A percentile compares a stretch with the other conserved stretches of the same genome.
Evolutionary conservation across 2,888 invertebrate species (phyloP).

Genomic region (Operophtera brumata): DNA sequence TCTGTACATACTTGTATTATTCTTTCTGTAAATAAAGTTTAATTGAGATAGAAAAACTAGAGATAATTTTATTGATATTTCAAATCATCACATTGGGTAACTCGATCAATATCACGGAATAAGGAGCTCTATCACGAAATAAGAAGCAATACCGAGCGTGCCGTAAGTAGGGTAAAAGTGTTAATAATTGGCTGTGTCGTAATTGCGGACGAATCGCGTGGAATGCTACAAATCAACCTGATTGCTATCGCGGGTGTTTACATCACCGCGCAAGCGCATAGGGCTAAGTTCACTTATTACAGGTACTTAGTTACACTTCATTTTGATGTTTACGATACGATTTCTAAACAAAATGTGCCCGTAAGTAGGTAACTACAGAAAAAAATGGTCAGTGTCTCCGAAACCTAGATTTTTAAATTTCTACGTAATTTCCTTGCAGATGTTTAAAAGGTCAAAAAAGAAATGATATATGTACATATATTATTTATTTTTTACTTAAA

Average conservation of each 20-base stretch:
- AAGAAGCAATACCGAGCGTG: not conserved
- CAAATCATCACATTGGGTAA: no score
- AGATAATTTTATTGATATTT: no score
- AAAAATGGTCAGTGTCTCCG: no score
- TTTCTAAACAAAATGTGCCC: not conserved
- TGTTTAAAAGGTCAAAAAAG: no score
- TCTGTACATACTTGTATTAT: no score
- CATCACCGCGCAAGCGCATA: conserved; percentile 35
- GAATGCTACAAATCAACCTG: conserved; percentile 32
- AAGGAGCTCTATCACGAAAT: not conserved
- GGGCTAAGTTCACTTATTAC: conserved; percentile 38
- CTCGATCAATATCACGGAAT: not conserved
- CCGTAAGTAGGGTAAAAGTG: conserved; percentile 21
- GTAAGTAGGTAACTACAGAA: not conserved
- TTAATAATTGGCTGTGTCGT: conserved; percentile 23
- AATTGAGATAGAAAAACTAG: no score
- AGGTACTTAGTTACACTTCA: not conserved
- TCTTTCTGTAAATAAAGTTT: no score
- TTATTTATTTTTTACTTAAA: no score
- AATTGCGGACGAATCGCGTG: conserved; percentile 22
- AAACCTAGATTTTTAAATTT: no score
- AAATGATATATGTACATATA: no score
- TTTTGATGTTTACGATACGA: conserved; percentile 14
- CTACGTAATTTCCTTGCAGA: no score
- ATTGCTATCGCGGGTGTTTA: conserved; percentile 39